Evolutionary conservation across 2,797 vertebrate species (phyloP).

Genomic region (Brachymystax lenok): DNA sequence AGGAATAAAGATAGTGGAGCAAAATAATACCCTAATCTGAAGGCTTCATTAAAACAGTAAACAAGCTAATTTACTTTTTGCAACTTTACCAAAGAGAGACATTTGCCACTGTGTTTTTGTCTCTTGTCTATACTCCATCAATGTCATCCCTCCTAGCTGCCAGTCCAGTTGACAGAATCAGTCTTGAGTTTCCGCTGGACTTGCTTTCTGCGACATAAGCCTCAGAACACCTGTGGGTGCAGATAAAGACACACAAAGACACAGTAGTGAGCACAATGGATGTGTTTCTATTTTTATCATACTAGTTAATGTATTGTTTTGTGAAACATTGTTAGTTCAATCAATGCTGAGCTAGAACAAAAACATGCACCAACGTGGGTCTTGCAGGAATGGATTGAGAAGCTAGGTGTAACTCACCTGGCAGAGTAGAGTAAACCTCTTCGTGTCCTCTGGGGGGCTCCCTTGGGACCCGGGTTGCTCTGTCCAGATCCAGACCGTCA

Average conservation of each 20-base stretch:
- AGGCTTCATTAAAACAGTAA: too few relatives aligned
- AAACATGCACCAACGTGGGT: too few relatives aligned
- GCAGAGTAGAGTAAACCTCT: conserved; percentile 76
- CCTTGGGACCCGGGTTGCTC: conserved; percentile 81
- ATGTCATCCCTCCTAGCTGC: conserved; percentile 34
- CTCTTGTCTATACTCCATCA: conserved; percentile 47
- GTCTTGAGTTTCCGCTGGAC: conserved; percentile 29
- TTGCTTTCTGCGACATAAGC: conserved; percentile 61
- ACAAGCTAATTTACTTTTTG: too few relatives aligned
- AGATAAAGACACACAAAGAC: background rate
- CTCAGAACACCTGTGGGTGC: conserved; percentile 55
- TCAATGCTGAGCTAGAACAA: background rate
- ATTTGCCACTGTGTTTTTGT: too few relatives aligned
- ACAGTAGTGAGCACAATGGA: background rate
- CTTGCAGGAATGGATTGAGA: too few relatives aligned
- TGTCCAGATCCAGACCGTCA: conserved; percentile 85
- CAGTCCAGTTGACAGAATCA: conserved; percentile 69
- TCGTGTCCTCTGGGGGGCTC: conserved; percentile 75
- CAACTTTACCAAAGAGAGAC: too few relatives aligned
- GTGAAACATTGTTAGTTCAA: background rate
- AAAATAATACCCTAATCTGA: too few relatives aligned
- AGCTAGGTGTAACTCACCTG: conserved; percentile 53
- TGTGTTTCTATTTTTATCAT: background rate
- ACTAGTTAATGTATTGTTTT: background rate
- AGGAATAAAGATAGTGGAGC: background rate